Evolutionary conservation across 1,140 invertebrate genomes (phyloP), one percentile per base, ranked within the genome.

Genomic region (Eriosoma lanigerum): DNA sequence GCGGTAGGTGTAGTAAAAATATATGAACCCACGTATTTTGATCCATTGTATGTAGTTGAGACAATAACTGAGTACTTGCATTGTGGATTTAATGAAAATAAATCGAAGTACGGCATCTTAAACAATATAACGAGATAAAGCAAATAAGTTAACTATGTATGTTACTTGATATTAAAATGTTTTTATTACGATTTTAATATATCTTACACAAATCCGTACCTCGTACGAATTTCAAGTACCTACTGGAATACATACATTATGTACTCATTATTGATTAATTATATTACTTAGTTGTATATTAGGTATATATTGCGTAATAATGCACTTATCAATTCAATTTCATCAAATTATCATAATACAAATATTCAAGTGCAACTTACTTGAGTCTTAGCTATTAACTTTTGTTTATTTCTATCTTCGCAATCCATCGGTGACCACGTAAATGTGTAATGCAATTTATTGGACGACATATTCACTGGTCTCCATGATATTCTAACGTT

Each of bases 81-180:
- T 10, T 19, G 38, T 26, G 52, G 32, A 44, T 60, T 78, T 26
- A 78, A 60, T 3, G 73, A 78, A 44, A 60, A 60, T 50, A 78
- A 58, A 58, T 78, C 73, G 19, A 78, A 78, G 21, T 44, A 78
- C 38, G 56, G 17, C 13, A 58, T 24, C 73, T 78, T 19, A 78
- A 78, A 76, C 26, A 46, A 50, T 48, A 50, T 46, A 8, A 24
- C 0, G 26, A n/a, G n/a, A n/a, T n/a, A n/a, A n/a, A n/a, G n/a
- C n/a, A n/a, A n/a, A n/a, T n/a, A n/a, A n/a, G n/a, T n/a, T n/a
- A n/a, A n/a, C n/a, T n/a, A n/a, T n/a, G n/a, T n/a, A n/a, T n/a
- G n/a, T n/a, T n/a, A n/a, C n/a, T n/a, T n/a, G n/a, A n/a, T n/a
- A n/a, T n/a, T n/a, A n/a, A n/a, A n/a, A n/a, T n/a, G n/a, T n/a